These are phyloP conservation scores for Drosophila neonasuta DNA, from an alignment of 2,888 invertebrate genomes.

Conservation along the genomic window DNA sequence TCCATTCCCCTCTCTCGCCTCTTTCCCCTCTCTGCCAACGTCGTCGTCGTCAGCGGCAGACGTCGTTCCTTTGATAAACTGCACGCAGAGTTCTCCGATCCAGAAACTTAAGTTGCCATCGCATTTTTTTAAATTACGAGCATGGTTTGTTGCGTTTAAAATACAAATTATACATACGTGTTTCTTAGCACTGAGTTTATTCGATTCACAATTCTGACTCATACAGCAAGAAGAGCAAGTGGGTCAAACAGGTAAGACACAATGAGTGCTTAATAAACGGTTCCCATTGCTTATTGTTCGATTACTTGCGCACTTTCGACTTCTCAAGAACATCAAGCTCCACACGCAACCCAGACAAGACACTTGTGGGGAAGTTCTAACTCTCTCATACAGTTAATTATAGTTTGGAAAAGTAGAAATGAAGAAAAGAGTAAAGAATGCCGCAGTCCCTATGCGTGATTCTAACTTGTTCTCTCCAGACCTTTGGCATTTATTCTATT, in stretches of 20 bases:
- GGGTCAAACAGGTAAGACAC: conserved; percentile 69
- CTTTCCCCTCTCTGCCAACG: not conserved
- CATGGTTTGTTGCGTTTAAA: conserved; percentile 66
- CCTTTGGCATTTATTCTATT: no score
- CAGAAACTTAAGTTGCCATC: conserved; percentile 32
- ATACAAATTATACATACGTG: conserved; percentile 61
- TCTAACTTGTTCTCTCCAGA: no score
- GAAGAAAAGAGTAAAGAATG: conserved; percentile 4
- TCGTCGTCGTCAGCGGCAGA: conserved; percentile 6
- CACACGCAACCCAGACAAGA: conserved; percentile 42
- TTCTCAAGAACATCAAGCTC: conserved; percentile 1
- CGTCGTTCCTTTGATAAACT: conserved; percentile 56
- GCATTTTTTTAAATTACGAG: conserved; percentile 59
- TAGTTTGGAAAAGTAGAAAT: conserved; percentile 11
- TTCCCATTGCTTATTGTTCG: conserved; percentile 38
- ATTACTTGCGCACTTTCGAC: not conserved
- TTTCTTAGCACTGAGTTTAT: conserved; percentile 28
- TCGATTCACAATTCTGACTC: conserved; percentile 50
- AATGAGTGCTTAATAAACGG: conserved; percentile 67
- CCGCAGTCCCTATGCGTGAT: not conserved
- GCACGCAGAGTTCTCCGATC: conserved; percentile 50
- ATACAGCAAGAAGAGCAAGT: conserved; percentile 48
- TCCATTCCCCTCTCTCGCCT: conserved; percentile 12
- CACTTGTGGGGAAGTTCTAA: conserved; percentile 5
- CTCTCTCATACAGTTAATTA: conserved; percentile 38